Evolutionary conservation across 2,113 vertebrate genomes (phyloP).

Genomic region (Tetrao urogallus): DNA sequence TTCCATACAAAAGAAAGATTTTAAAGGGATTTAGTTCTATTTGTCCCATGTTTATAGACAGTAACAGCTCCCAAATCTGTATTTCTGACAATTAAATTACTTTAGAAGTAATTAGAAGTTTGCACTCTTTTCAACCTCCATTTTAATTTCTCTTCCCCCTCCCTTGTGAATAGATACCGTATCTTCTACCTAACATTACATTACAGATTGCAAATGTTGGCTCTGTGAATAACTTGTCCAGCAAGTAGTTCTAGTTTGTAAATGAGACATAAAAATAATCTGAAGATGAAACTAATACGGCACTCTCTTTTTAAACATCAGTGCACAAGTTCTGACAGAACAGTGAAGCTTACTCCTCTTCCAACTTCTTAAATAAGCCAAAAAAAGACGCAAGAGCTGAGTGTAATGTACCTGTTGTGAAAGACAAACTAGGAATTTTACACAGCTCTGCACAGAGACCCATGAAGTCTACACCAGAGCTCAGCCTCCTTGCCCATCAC

Average conservation of each 20-base stretch:
- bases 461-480: background rate
- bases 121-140: background rate
- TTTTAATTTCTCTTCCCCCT: background rate
- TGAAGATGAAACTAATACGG: background rate
- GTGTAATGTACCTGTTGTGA: background rate
- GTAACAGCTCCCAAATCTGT: background rate
- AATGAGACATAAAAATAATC: background rate
- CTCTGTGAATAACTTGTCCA: background rate
- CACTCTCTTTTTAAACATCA: background rate
- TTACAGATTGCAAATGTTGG: background rate
- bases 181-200: background rate
- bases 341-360: background rate
- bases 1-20: background rate
- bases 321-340: background rate
- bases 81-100: background rate
- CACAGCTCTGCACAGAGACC: fast-evolving
- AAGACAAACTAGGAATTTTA: background rate
- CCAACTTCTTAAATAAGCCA: background rate
- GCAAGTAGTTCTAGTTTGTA: background rate
- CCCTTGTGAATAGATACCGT: background rate
- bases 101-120: background rate
- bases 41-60: background rate
- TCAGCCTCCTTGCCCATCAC: background rate
- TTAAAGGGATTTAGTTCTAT: slow-evolving; percentile 16
- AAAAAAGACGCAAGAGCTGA: background rate